Conservation (phyloP, 2,797 vertebrate species). For the Podarcis lilfordi region DNA sequence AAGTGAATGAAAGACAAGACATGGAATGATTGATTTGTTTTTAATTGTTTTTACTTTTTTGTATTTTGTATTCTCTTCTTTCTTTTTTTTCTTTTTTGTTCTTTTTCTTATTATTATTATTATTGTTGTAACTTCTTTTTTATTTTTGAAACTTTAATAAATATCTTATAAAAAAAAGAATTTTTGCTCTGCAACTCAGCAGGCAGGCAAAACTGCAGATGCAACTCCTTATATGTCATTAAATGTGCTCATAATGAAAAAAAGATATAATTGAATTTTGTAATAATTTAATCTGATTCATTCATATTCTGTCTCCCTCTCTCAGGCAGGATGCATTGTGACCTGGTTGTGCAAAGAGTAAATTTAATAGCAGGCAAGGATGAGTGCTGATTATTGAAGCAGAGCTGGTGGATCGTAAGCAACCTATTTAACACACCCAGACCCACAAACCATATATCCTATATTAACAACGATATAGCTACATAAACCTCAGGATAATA, state of each 20-base stretch:
- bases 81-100: too few relatives aligned
- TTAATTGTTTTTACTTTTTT: too few relatives aligned
- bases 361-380: constrained; percentile 33
- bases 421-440: not conserved
- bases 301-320: constrained; percentile 7
- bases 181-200: not conserved
- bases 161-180: too few relatives aligned
- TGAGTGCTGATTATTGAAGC: constrained; percentile 2
- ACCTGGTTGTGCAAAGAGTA: constrained; percentile 38
- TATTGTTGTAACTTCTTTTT: too few relatives aligned
- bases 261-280: constrained; percentile 40
- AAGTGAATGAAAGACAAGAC: too few relatives aligned
- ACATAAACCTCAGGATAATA: constrained; percentile 9
- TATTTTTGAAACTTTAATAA: too few relatives aligned
- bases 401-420: not conserved
- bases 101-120: too few relatives aligned
- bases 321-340: constrained; percentile 13
- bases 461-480: not conserved
- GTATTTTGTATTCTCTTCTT: too few relatives aligned
- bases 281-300: constrained; percentile 14
- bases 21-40: too few relatives aligned
- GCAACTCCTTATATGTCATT: not conserved
- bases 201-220: not conserved
- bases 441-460: not conserved
- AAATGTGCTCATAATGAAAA: constrained; percentile 3